Conservation (phyloP, 2,888 invertebrate species). For the Allolobophora icterica region DNA sequence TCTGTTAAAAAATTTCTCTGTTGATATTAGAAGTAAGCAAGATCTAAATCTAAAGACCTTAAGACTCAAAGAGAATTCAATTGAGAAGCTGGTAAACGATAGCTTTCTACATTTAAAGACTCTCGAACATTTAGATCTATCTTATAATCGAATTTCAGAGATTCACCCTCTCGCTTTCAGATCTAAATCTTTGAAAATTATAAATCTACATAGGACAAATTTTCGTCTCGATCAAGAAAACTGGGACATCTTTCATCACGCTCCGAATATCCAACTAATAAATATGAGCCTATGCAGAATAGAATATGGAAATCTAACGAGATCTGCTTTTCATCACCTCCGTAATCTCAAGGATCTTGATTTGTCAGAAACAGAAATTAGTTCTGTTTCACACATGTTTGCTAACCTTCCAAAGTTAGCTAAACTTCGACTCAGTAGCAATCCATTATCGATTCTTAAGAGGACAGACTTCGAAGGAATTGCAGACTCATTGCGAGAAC, state of each 20-base stretch:
- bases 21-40: neutral
- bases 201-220: neutral
- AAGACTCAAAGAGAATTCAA: neutral
- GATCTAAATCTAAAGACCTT: neutral
- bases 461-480: neutral
- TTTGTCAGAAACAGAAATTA: neutral
- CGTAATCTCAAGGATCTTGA: neutral
- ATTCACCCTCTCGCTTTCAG: neutral
- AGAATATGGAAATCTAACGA: neutral
- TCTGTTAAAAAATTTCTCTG: neutral
- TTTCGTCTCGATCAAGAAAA: neutral
- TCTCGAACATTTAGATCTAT: neutral
- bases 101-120: neutral
- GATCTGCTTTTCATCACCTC: neutral
- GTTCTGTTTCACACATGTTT: neutral
- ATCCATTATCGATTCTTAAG: neutral
- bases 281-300: neutral
- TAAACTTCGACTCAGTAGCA: neutral
- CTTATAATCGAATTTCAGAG: neutral
- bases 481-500: neutral
- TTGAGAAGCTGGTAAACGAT: neutral
- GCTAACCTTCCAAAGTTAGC: neutral
- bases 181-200: neutral
- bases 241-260: neutral
- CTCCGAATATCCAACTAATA: neutral